These are phyloP conservation scores for Capreolus pygargus DNA, from an alignment of 2,113 vertebrate genomes.

Conservation along the genomic window DNA sequence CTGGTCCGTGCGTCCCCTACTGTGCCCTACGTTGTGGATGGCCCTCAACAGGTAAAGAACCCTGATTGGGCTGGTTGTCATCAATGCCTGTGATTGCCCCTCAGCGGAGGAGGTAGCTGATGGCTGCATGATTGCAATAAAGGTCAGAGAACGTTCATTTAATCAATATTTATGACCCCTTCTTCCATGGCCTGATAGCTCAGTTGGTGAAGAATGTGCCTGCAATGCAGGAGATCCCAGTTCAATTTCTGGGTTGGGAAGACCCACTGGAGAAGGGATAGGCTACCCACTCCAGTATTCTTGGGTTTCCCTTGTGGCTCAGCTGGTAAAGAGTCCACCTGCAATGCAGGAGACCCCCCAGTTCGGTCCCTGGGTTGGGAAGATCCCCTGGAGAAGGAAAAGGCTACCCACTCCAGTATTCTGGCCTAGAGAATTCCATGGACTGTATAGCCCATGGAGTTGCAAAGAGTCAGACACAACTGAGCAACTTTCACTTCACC, in stretches of 20 bases:
- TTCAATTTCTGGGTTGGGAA: not conserved
- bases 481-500: not conserved
- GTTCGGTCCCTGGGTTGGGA: not conserved
- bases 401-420: not conserved
- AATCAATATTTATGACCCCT: not conserved
- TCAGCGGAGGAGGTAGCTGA: not conserved
- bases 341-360: fast-evolving
- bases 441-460: not conserved
- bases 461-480: fast-evolving
- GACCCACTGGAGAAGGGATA: not conserved
- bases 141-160: not conserved
- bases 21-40: not conserved
- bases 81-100: not conserved
- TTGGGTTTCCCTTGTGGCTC: not conserved
- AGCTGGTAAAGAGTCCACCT: not conserved
- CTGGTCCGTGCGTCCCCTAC: too few relatives aligned
- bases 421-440: not conserved
- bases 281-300: not conserved
- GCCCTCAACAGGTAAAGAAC: not conserved
- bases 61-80: not conserved
- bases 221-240: not conserved
- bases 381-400: not conserved
- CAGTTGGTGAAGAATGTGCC: not conserved
- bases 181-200: not conserved
- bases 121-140: fast-evolving